Base-by-base conservation (phyloP, 2,888 invertebrate genomes). In the Suillia variegata region DNA sequence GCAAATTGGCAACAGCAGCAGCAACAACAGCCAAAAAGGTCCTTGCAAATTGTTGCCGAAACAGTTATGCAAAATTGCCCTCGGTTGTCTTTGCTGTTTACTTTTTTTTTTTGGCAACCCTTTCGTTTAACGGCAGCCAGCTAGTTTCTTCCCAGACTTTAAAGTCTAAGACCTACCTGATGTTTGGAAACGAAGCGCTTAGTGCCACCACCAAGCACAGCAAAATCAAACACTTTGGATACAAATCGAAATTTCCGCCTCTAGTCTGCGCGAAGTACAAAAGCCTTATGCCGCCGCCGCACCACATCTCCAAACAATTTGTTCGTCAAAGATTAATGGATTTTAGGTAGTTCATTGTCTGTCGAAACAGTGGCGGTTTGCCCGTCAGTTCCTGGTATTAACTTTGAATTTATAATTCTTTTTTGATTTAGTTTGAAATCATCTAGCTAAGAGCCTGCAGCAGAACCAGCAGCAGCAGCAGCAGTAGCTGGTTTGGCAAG, bases 311-410 rank as follows among this genome's bases (percentile, higher is more conserved):
- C 53, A 48, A 56, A 58, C 57, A 61, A 58, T 58, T 58, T 61
- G 57, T 58, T 50, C n/a, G 22, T 26, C 21, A 22, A 67, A 73
- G 73, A 73, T 73, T 65, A 74, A 73, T 75, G 75, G 67, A 61
- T 62, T 62, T 62, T 54, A 34, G 52, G 52, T 33, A 18, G 42
- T 38, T 20, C 47, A 33, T 49, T 12, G n/a, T 51, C 22, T 26
- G 42, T 54, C 56, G 62, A 53, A 67, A 61, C 72, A 62, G 72
- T 73, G 75, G 72, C 72, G 75, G 73, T 74, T 56, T 74, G 74
- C 73, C 72, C 62, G 75, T 75, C 72, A 73, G 76, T 73, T 73
- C 73, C 62, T 59, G 71, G 73, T 75, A 73, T 75, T 73, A 69
- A 75, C 75, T 73, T 75, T 63, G 63, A 73, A 73, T 73, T 73